These are phyloP conservation scores for Eristalis intricaria DNA, from an alignment of 2,888 invertebrate species.

Conservation along the genomic window DNA sequence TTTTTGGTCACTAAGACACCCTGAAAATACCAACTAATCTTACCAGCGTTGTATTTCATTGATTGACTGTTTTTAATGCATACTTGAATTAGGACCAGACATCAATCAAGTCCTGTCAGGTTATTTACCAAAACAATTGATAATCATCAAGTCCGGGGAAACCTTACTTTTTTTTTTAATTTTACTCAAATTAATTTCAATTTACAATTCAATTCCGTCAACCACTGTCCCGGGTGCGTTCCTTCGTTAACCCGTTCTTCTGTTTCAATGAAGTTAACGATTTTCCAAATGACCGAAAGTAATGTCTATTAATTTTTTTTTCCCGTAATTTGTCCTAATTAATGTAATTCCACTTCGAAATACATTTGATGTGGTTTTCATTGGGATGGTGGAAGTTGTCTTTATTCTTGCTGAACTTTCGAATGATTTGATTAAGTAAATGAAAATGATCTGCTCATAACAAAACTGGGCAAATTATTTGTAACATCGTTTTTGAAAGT, in stretches of 20 bases:
- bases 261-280: conserved; percentile 28
- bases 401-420: conserved; percentile 34
- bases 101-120: not conserved
- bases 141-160: no score
- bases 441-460: conserved; percentile 3
- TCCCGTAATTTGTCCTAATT: conserved; percentile 41
- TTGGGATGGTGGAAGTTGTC: conserved; percentile 5
- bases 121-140: conserved; percentile 15
- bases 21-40: no score
- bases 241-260: conserved; percentile 21
- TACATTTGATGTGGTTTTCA: conserved; percentile 4
- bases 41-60: no score
- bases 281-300: conserved; percentile 27
- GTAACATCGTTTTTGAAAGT: no score
- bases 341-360: conserved; percentile 29
- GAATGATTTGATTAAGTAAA: conserved; percentile 30
- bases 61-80: no score
- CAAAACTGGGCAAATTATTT: not conserved
- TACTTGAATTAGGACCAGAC: no score
- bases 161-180: no score
- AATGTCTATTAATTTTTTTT: conserved; percentile 37
- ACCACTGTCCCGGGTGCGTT: not conserved
- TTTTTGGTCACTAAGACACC: no score
- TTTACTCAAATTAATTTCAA: conserved; percentile 31
- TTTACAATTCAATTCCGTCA: conserved; percentile 14